phyloP scores from a whole-genome alignment of 2,888 invertebrate genomes.

The Toxonevra muliebris region DNA sequence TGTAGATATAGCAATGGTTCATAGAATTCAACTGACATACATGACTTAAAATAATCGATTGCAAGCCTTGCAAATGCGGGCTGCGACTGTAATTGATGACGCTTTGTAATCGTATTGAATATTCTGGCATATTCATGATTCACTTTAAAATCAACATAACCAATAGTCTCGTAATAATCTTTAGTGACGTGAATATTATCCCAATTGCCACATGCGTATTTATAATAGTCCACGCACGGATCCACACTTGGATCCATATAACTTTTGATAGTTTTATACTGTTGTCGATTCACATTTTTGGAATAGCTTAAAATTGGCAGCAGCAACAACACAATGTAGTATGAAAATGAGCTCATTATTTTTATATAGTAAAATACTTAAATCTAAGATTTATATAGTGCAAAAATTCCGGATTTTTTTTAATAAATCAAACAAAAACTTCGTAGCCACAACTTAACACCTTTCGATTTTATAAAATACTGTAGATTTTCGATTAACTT shows the following conservation, averaged over 20 bases:
- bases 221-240: slow-evolving; percentile 40
- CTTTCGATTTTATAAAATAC: no score
- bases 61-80: slow-evolving; percentile 30
- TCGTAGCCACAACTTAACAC: no score
- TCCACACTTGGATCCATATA: slow-evolving; percentile 35
- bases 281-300: slow-evolving; percentile 20
- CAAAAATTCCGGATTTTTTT: no score
- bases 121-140: slow-evolving; percentile 32
- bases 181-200: slow-evolving; percentile 24
- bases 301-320: no score
- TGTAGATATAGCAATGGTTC: slow-evolving; percentile 30
- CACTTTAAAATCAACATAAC: slow-evolving; percentile 36
- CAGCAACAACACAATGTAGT: no score
- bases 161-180: slow-evolving; percentile 36
- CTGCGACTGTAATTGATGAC: slow-evolving; percentile 5
- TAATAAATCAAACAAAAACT: no score
- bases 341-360: no score
- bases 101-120: slow-evolving; percentile 26
- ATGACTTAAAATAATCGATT: slow-evolving; percentile 36
- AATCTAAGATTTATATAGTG: no score
- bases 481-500: no score
- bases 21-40: slow-evolving; percentile 27
- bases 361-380: no score
- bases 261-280: slow-evolving; percentile 29
- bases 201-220: slow-evolving; percentile 43